Base-by-base conservation (phyloP, 1,140 invertebrate species). In the Musca vetustissima region DNA sequence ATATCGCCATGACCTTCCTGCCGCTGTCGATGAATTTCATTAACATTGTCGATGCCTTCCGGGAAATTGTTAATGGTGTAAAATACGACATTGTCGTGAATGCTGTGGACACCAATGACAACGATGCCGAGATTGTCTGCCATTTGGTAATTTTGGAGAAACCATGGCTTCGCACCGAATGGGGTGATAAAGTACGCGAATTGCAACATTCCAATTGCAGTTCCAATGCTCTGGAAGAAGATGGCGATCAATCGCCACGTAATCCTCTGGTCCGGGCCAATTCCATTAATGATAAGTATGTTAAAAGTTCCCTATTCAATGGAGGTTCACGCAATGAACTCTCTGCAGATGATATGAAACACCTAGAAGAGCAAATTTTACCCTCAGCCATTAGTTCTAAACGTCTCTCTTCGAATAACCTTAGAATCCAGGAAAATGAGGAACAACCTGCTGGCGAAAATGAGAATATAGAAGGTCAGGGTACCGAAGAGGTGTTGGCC, bases 41-140 rank as follows among this genome's bases (percentile, higher is more conserved):
- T 13, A 79, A 82, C 53, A 74, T 82, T 9, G 76, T 82, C 53
- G 76, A 80, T 68, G 80, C 80, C 36, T 81, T 67, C 57, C 67
- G 81, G 15, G 81, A 83, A 70, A 78, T 83, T 69, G 77, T 80
- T 3, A 76, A 79, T 64, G 81, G 81, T 0, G 74, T 83, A 11
- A 75, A 75, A n/a, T 83, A 83, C 64, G 79, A 82, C 57, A 75
- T 83, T 14, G 19, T 79, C 6, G 52, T 82, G 1, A 78, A 79
- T 69, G 80, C 79, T 0, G 32, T 79, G 3, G 73, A 80, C 68
- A 77, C 74, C 0, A 74, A 75, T 50, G 70, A 73, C 9, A 79
- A 78, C 52, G 73, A 80, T 28, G 73, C 66, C 22, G 81, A 82
- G 21, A 72, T 73, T 15, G 70, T 81, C 19, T 82, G 81, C 50